A percentile compares a stretch with the other conserved stretches of the same genome.
Conservation (phyloP, 2,888 invertebrate genomes). For the Stenchaetothrips biformis region DNA sequence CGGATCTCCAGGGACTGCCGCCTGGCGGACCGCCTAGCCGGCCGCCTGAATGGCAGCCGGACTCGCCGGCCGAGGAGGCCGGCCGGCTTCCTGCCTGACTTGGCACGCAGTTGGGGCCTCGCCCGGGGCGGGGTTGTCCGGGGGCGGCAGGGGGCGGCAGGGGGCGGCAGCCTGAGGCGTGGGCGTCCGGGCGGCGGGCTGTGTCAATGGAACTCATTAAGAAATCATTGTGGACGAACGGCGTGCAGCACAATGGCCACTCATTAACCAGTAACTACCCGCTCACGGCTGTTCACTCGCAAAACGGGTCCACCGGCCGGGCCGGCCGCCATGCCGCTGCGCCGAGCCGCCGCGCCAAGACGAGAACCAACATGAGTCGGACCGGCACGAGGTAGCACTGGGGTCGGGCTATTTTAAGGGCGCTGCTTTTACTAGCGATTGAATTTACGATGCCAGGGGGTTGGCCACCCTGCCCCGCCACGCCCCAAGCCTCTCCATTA, state of each 20-base stretch:
- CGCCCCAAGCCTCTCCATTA: constrained; percentile 16
- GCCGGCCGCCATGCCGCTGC: background rate
- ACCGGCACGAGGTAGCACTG: background rate
- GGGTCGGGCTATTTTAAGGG: background rate
- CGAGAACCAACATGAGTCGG: background rate
- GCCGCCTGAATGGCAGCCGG: no score
- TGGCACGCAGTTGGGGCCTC: background rate
- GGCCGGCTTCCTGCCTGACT: background rate
- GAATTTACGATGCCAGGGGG: background rate
- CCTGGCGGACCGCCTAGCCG: background rate
- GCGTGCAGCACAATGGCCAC: background rate
- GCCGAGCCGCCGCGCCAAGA: background rate
- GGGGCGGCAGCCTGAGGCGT: background rate
- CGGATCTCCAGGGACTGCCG: background rate
- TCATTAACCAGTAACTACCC: background rate
- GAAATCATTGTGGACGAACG: background rate
- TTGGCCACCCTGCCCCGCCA: background rate
- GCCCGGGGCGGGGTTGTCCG: background rate
- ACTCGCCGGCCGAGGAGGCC: background rate
- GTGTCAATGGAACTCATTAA: constrained; percentile 11
- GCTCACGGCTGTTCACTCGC: constrained; percentile 4
- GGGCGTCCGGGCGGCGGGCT: background rate
- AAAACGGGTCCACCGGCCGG: background rate
- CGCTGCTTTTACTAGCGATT: constrained; percentile 10
- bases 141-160: background rate